Evolutionary conservation across 2,888 invertebrate species (phyloP), one percentile per base, ranked within the genome.

Genomic region (Carabus problematicus): DNA sequence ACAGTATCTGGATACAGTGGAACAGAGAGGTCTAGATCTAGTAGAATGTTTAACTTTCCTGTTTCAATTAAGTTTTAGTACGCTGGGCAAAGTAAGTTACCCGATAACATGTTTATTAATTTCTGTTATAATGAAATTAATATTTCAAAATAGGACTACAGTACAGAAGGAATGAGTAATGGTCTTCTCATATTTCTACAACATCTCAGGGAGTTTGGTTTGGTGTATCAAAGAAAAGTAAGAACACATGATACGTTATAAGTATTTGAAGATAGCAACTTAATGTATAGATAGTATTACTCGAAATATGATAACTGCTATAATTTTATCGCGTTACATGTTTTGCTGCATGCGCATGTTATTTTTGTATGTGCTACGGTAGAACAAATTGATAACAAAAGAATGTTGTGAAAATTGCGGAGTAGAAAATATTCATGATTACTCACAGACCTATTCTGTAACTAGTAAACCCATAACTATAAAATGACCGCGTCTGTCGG

Each of bases 21-120:
- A 95, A 82, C 90, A 91, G 74, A 85, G 95, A 71, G 94, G 93
- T 8, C 85, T 97, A 72, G 92, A 92, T 79, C 86, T 97, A 1
- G 93, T 95, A 0, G 96, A 97, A 78, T 97, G 97, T 80, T 86
- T 98, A 45, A 93, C 95, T 9, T 97, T 98, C 84, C 83, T 98
- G n/a, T 97, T 98, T 81, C 97, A 97, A 83, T 86, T 98, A 67
- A 96, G 95, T 81, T 97, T 98, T 82, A 95, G 95, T 70, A 94
- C 94, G 0, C 86, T 97, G 3, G 98, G 97, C 70, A 94, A 94
- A 86, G 91, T 91, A 79, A 75, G 9, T 47, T 7, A 11, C 39
- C 29, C 7, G 42, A 16, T 19, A 6, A 39, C 18, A 42, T 45
- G 14, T 63, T 8, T 29, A 6, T 29, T 8, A 42, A 45, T 47